phyloP scores from a whole-genome alignment of 1,140 invertebrate species.

The Danaus melanippus region DNA sequence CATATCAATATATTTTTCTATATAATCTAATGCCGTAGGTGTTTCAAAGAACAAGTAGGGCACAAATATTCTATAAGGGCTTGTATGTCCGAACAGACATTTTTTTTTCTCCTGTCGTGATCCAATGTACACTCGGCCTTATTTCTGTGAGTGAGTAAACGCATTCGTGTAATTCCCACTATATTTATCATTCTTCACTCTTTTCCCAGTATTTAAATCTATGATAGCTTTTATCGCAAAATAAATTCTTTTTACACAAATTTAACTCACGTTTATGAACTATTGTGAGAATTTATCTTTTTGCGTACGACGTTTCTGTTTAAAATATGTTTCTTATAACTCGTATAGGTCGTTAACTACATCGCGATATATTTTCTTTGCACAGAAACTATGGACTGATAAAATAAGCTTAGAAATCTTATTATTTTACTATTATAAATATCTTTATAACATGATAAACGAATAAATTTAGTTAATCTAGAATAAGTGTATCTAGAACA shows the following conservation, averaged over 20 bases:
- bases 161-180: conserved; percentile 10
- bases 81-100: too few relatives aligned
- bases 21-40: too few relatives aligned
- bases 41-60: too few relatives aligned
- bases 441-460: background rate
- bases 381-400: too few relatives aligned
- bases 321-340: background rate
- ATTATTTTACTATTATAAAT: too few relatives aligned
- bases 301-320: too few relatives aligned
- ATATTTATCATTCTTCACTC: conserved; percentile 20
- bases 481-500: conserved; percentile 6
- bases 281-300: background rate
- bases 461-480: conserved; percentile 7
- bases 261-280: background rate
- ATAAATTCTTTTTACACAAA: background rate
- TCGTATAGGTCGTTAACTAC: background rate
- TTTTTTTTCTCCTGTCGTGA: too few relatives aligned
- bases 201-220: conserved; percentile 7
- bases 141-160: background rate
- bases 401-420: too few relatives aligned
- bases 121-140: too few relatives aligned
- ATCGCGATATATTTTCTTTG: too few relatives aligned
- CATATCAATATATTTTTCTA: too few relatives aligned
- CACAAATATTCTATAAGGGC: too few relatives aligned
- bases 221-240: background rate